Conservation (phyloP, 2,113 vertebrate genomes). For the Morone chrysops region DNA sequence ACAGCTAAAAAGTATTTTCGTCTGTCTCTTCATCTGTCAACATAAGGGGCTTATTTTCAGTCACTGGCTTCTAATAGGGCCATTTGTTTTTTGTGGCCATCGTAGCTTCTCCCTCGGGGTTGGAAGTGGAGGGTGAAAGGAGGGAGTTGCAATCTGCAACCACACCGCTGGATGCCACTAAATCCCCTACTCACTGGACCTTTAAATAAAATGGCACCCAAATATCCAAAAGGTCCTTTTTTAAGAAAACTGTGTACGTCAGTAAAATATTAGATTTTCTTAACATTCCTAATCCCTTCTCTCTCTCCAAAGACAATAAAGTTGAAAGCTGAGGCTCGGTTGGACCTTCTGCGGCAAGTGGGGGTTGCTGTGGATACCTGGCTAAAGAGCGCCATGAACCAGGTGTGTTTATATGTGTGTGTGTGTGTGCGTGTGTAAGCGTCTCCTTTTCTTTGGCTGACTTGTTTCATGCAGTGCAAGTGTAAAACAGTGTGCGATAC, state of each 20-base stretch:
- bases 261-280: neutral
- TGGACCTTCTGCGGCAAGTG: slow-evolving; percentile 96
- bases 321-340: slow-evolving; percentile 95
- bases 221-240: neutral
- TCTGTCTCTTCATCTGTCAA: neutral
- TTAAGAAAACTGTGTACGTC: neutral
- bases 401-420: slow-evolving; percentile 69
- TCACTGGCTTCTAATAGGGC: neutral
- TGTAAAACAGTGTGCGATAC: no score
- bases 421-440: slow-evolving; percentile 11
- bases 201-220: neutral
- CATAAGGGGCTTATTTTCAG: neutral
- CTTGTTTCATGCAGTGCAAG: neutral
- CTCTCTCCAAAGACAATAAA: slow-evolving; percentile 88
- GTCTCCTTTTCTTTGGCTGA: slow-evolving; percentile 21
- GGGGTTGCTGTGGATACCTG: slow-evolving; percentile 97
- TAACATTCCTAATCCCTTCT: neutral
- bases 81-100: no score
- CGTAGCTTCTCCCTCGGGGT: no score
- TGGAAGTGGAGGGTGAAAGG: no score
- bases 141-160: neutral
- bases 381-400: slow-evolving; percentile 98
- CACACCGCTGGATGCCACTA: no score
- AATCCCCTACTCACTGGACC: no score
- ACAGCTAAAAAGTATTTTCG: neutral